Percentiles rank a stretch among this genome's conserved stretches.
Evolutionary conservation across 1,140 invertebrate genomes (phyloP).

Genomic region (Macrosteles quadrilineatus): DNA sequence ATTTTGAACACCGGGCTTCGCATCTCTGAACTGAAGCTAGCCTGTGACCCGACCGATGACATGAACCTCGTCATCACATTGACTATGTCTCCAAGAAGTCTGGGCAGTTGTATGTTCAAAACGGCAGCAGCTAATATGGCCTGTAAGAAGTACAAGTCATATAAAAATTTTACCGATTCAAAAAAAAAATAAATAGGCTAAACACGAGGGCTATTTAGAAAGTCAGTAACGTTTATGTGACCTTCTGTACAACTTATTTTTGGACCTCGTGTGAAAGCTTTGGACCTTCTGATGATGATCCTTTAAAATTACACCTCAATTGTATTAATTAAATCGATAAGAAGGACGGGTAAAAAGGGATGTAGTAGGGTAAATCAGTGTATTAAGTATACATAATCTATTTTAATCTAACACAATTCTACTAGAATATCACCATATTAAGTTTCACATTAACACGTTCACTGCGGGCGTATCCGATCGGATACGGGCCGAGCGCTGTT

Average conservation of each 20-base stretch:
- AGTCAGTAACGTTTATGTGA: neutral
- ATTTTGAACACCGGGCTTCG: slow-evolving; percentile 66
- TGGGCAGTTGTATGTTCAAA: slow-evolving; percentile 80
- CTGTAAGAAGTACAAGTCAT: slow-evolving; percentile 54
- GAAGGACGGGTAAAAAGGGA: no score
- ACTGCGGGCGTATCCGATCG: no score
- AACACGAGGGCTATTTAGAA: neutral
- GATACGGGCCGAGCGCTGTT: no score
- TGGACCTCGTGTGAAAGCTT: neutral
- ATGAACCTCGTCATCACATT: slow-evolving; percentile 67
- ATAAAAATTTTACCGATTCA: slow-evolving; percentile 22
- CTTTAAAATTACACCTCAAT: neutral
- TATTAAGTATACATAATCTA: no score
- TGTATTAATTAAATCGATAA: no score
- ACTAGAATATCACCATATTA: no score
- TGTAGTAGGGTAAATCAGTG: no score
- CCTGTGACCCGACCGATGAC: slow-evolving; percentile 42
- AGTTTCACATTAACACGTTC: no score
- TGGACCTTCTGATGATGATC: neutral
- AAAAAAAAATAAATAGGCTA: neutral
- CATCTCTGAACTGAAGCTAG: slow-evolving; percentile 56
- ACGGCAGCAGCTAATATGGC: slow-evolving; percentile 76
- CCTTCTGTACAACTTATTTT: neutral
- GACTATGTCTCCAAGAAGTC: slow-evolving; percentile 72
- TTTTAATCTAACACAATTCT: no score